Evolutionary conservation across 2,113 vertebrate species (phyloP), one percentile per base, ranked within the genome.

Genomic region (Carlito syrichta): DNA sequence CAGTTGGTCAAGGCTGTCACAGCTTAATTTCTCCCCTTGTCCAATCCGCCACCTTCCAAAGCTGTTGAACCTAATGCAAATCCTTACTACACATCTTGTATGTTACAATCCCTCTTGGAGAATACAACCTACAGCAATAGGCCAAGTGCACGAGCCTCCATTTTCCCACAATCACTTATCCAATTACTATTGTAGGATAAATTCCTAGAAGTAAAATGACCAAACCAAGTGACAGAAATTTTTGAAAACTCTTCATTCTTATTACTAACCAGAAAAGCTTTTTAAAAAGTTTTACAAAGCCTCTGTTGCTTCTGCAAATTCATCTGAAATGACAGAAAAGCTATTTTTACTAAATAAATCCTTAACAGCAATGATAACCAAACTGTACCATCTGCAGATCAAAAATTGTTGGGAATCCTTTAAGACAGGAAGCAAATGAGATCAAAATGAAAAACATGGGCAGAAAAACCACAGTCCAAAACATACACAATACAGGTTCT

Each of bases 11-110:
- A 81, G 19, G 27, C 40, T 71, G 7, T 91, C 45, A 71, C 35
- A 88, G 45, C 60, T 94, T 96, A 76, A 86, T 54, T 78, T 95
- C 83, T 95, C 19, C 86, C 71, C 93, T 71, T 86, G 23, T 71
- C 52, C 30, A 88, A 91, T 27, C 54, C 19, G 38, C 63, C 13
- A 91, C 58, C 17, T 91, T 96, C 71, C 77, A 81, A 6, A 88
- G 32, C 22, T 92, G n/a, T 43, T 87, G 19, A 93, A 76, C 71
- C 58, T 91, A 91, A 96, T 96, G 58, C 22, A 16, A 91, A 95
- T 95, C 56, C 56, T 81, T 69, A 91, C 43, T 78, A 86, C 90
- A 94, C 22, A 91, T 83, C 48, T 30, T 50, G 48, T 84, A 87
- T 35, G 66, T 56, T 95, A 50, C 60, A 82, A 32, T 94, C 48